phyloP scores from a whole-genome alignment of 2,888 invertebrate species.

The Cerastis rubricosa region DNA sequence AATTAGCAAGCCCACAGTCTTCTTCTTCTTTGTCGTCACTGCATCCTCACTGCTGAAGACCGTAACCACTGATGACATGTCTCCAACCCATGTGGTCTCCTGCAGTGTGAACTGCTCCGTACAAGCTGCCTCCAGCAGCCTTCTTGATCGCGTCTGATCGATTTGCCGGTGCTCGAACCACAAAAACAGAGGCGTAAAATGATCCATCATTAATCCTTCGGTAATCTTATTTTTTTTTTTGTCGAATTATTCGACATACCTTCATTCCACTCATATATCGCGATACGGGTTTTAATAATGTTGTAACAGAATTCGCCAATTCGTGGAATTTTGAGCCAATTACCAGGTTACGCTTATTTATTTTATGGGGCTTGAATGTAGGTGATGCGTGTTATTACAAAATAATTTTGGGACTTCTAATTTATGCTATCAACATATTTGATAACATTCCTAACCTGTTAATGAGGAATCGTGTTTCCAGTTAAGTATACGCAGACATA shows the following conservation, averaged over 20 bases:
- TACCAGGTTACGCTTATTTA: background rate
- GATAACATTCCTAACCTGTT: background rate
- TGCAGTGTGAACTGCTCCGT: too few species aligned
- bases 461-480: background rate
- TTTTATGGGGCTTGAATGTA: background rate
- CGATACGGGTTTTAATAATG: background rate
- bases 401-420: constrained; percentile 5
- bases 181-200: background rate
- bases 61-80: too few species aligned
- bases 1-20: background rate
- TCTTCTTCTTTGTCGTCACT: too few species aligned
- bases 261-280: background rate
- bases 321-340: constrained; percentile 19
- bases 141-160: too few species aligned
- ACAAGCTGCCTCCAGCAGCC: too few species aligned
- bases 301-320: constrained; percentile 8
- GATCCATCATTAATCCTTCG: background rate
- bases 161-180: too few species aligned
- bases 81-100: too few species aligned
- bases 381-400: constrained; percentile 15
- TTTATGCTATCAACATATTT: constrained; percentile 13
- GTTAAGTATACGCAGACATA: too few species aligned
- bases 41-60: too few species aligned
- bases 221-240: background rate
- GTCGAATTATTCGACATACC: background rate